These are phyloP conservation scores for Dynastes hyllus DNA, from an alignment of 2,888 invertebrate genomes.

Conservation along the genomic window DNA sequence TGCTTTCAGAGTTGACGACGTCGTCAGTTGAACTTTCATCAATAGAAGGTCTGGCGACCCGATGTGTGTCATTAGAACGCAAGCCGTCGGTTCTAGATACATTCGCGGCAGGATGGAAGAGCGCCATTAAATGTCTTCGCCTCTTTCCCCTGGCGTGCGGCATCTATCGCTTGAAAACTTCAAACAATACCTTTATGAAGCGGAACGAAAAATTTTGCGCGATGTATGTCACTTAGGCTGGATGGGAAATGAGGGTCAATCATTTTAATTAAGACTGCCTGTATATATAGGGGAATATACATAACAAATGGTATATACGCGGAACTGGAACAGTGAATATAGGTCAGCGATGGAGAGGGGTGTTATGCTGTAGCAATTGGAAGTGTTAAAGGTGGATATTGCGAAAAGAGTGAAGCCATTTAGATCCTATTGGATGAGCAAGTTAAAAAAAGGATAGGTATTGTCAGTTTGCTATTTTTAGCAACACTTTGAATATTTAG, in stretches of 20 bases:
- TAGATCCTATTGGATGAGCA: too few relatives aligned
- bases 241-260: not conserved
- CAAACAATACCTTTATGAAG: constrained; percentile 47
- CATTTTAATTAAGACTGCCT: constrained; percentile 1
- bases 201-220: constrained; percentile 33
- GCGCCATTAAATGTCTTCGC: constrained; percentile 37
- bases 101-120: constrained; percentile 24
- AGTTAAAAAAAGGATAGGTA: too few relatives aligned
- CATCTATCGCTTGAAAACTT: constrained; percentile 26
- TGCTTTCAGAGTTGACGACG: constrained; percentile 44
- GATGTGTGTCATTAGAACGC: constrained; percentile 26
- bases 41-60: constrained; percentile 49
- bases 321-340: too few relatives aligned
- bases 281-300: not conserved
- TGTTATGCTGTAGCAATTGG: too few relatives aligned
- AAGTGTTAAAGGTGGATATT: too few relatives aligned
- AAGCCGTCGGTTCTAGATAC: constrained; percentile 30
- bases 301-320: not conserved
- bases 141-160: not conserved
- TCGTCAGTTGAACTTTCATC: constrained; percentile 53
- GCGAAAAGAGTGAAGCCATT: too few relatives aligned
- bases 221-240: not conserved
- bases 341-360: too few relatives aligned
- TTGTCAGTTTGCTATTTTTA: too few relatives aligned
- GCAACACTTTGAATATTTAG: too few relatives aligned